Evolutionary conservation across 2,113 vertebrate genomes (phyloP).

Genomic region (Falcunculus frontatus): DNA sequence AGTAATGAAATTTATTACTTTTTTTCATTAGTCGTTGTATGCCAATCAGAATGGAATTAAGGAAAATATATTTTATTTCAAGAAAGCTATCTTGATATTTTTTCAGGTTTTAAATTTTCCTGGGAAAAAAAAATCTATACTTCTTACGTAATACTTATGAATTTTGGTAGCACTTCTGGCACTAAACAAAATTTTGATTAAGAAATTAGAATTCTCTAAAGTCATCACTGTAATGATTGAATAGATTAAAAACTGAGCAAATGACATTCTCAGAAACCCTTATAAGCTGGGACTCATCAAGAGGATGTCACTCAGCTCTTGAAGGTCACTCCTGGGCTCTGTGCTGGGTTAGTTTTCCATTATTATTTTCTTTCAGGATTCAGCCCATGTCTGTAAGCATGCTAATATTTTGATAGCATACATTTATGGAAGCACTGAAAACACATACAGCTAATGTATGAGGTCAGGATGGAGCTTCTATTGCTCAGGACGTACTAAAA

Average conservation of each 20-base stretch:
- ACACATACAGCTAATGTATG: background rate
- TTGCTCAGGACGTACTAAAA: background rate
- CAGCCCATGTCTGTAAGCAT: background rate
- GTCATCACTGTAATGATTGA: background rate
- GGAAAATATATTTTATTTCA: background rate
- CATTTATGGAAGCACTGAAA: background rate
- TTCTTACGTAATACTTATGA: background rate
- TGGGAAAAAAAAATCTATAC: background rate
- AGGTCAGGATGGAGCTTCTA: background rate
- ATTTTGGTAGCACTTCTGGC: background rate
- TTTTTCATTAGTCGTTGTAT: background rate
- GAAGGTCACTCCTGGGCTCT: background rate
- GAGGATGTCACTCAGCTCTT: background rate
- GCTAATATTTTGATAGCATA: background rate
- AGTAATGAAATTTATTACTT: background rate
- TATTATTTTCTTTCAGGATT: background rate
- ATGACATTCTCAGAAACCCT: background rate
- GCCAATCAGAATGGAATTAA: background rate
- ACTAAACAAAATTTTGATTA: background rate
- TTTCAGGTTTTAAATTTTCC: background rate
- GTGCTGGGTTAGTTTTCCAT: background rate
- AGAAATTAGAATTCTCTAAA: background rate
- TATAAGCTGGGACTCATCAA: background rate
- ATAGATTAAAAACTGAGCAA: background rate
- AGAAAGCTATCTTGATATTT: background rate